These are phyloP conservation scores for Melospiza georgiana DNA, from an alignment of 2,113 vertebrate species.

Conservation along the genomic window DNA sequence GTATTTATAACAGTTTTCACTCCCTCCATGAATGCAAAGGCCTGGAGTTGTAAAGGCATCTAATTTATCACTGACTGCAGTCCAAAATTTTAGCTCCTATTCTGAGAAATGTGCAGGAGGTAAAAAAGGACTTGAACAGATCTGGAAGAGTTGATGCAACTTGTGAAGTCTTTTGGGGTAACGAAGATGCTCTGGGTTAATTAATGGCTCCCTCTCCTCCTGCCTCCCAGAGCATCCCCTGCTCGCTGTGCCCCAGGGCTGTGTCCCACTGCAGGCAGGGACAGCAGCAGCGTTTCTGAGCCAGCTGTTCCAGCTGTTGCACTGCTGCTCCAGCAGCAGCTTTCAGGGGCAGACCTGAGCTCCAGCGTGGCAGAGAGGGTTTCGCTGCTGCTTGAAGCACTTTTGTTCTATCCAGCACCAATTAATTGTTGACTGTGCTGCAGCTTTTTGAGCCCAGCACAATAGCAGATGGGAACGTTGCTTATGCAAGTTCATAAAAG, in stretches of 20 bases:
- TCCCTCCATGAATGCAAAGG: background rate
- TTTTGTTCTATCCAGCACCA: background rate
- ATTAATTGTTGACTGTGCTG: background rate
- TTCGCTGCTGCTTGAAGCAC: background rate
- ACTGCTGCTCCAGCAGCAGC: accelerated
- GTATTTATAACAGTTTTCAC: background rate
- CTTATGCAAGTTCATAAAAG: background rate
- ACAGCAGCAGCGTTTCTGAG: background rate
- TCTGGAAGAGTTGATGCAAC: background rate
- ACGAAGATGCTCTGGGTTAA: background rate
- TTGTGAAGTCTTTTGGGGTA: background rate
- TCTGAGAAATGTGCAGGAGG: background rate
- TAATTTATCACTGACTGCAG: background rate
- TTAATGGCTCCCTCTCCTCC: accelerated
- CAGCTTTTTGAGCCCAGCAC: background rate
- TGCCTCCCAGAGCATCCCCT: background rate
- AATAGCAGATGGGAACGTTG: background rate
- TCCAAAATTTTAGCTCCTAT: background rate
- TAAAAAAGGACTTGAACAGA: background rate
- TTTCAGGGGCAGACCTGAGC: background rate
- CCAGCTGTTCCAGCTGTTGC: background rate
- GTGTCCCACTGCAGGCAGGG: background rate
- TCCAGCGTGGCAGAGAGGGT: accelerated
- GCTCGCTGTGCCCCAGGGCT: background rate
- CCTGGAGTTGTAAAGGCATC: background rate